Base-by-base conservation (phyloP, 2,797 vertebrate genomes). In the Gouania willdenowi region DNA sequence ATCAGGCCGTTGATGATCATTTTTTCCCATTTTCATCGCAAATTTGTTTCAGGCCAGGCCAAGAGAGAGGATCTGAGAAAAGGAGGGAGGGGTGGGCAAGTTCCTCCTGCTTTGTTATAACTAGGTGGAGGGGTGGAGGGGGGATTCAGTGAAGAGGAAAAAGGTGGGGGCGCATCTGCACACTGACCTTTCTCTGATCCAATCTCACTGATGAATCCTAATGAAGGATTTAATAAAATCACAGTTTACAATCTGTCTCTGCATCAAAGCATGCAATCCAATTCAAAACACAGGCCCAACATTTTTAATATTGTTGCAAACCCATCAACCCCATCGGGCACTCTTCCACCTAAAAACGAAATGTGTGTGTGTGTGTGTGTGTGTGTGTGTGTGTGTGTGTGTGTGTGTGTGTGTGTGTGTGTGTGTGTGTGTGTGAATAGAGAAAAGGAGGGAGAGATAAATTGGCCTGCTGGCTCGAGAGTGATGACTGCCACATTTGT, bases 221-320 rank as follows among this genome's bases (percentile, higher is more conserved):
- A 91, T 91, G 89, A 90, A 90, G 88, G 89, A 87, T 89, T 90
- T 90, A 89, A 89, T 91, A 89, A 89, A 89, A 91, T 87, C 87
- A 87, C 84, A 87, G 85, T 89, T 88, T 88, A 89, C 86, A 89
- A 90, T 91, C 88, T 90, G 88, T 89, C 83, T 83, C 87, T 84
- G 82, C 85, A 89, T 90, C 85, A 89, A 89, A 88, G 86, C 88
- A 75, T 90, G 87, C 83, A 87, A 88, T 88, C 86, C 82, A 82
- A 85, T 90, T 88, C 85, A 82, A 77, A 86, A 82, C 75, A 82
- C 53, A 77, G 71, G 65, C 75, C 75, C 79, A 78, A 81, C 77
- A 73, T 83, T 75, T 79, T 66, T 77, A 82, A 84, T 85, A 85
- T 81, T 66, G 71, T 53, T 46, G 60, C 64, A 64, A 66, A 72